Conservation (phyloP, 37 sponge, comb jelly and placozoan genomes). For the Dysidea cf. avara region DNA sequence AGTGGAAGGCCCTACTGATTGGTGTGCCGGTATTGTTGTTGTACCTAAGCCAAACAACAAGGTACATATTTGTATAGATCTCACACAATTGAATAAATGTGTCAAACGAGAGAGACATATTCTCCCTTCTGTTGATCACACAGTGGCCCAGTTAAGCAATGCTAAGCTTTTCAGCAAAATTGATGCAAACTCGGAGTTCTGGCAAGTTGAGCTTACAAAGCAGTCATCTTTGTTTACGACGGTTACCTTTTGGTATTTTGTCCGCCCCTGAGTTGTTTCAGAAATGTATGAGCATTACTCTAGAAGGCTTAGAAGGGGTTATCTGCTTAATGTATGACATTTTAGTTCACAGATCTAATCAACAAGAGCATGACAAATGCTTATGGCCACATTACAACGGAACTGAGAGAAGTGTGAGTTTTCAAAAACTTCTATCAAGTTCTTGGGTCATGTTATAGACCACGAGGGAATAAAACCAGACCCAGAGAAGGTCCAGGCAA, state of each 20-base stretch:
- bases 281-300: conserved; percentile 10
- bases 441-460: conserved; percentile 31
- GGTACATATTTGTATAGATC: conserved; percentile 10
- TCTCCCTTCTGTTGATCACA: conserved; percentile 15
- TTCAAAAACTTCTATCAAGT: conserved; percentile 6
- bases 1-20: conserved; percentile 17
- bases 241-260: conserved; percentile 17
- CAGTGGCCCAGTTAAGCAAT: conserved; percentile 10
- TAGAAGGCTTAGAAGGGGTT: conserved; percentile 24
- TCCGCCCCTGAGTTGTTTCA: conserved; percentile 23
- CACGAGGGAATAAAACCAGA: conserved; percentile 22
- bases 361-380: conserved; percentile 21
- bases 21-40: conserved; percentile 38
- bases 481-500: conserved; percentile 15
- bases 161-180: conserved; percentile 23
- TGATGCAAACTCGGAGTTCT: conserved; percentile 22
- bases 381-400: conserved; percentile 5
- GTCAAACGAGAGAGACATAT: conserved; percentile 8
- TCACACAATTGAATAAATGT: conserved; percentile 6
- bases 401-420: conserved; percentile 32
- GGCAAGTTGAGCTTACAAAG: conserved; percentile 9
- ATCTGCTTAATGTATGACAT: conserved; percentile 25
- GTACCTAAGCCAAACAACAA: conserved; percentile 5
- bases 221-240: conserved; percentile 12
- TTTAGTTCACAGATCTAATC: conserved; percentile 6